Conservation (phyloP, 2,113 vertebrate genomes). For the Rhinopomastus cyanomelas region DNA sequence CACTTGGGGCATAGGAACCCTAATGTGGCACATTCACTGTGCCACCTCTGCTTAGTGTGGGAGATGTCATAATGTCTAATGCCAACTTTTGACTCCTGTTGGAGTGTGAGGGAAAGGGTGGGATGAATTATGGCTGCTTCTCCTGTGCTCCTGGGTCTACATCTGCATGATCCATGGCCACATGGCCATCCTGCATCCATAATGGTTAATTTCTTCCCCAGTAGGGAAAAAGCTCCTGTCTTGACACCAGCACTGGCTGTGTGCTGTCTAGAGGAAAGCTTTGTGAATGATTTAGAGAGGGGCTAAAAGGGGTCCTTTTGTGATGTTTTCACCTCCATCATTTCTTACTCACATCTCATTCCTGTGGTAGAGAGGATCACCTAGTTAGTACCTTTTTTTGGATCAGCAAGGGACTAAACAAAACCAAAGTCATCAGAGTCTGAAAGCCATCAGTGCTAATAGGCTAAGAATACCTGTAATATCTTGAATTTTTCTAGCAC, state of each 20-base stretch:
- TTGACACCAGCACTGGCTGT: neutral
- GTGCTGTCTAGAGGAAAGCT: neutral
- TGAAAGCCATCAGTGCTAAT: neutral
- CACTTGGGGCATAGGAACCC: neutral
- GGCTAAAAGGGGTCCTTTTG: neutral
- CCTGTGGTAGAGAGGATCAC: neutral
- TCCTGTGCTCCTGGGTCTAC: neutral
- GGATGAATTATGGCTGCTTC: neutral
- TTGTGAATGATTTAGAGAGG: neutral
- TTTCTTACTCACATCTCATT: neutral
- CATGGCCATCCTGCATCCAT: neutral
- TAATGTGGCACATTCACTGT: neutral
- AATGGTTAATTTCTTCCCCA: neutral
- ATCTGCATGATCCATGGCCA: neutral
- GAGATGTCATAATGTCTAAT: neutral
- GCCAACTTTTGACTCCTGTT: accelerated
- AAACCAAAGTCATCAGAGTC: neutral
- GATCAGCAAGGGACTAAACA: neutral
- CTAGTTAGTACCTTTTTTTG: neutral
- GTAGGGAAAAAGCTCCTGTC: neutral
- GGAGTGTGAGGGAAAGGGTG: neutral
- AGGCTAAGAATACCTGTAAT: neutral
- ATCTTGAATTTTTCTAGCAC: neutral
- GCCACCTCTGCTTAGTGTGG: neutral
- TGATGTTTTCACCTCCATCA: neutral